A percentile compares a stretch with the other conserved stretches of the same genome.
Evolutionary conservation across 2,113 vertebrate species (phyloP).

Genomic region (Xenotilapia leptura): DNA sequence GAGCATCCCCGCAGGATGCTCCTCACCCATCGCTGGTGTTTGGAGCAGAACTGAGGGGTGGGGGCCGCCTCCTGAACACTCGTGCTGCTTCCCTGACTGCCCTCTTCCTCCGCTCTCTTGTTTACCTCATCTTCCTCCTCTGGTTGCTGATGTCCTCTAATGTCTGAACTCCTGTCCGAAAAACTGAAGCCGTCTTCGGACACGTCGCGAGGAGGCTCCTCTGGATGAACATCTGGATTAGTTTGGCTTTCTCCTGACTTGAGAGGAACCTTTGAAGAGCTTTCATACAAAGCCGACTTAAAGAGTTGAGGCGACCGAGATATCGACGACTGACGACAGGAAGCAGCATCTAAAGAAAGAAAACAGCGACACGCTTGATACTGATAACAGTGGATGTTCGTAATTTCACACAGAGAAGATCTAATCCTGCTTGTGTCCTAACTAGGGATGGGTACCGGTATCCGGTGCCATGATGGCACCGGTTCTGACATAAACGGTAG

Average conservation of each 20-base stretch:
- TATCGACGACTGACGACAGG: not conserved
- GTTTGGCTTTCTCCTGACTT: not conserved
- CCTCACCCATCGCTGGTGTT: conserved; percentile 62
- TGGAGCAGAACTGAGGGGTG: conserved; percentile 62
- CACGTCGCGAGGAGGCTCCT: not conserved
- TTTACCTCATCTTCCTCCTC: not conserved
- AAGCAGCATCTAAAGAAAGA: conserved; percentile 21
- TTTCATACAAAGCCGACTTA: not conserved
- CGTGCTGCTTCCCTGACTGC: not conserved
- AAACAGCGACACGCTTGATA: not conserved
- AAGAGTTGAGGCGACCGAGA: not conserved
- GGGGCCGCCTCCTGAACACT: not conserved
- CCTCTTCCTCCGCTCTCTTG: not conserved
- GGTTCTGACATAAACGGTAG: too few species aligned
- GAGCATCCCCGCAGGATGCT: conserved; percentile 66
- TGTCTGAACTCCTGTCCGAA: not conserved
- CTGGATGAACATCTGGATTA: fast-evolving
- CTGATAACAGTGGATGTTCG: not conserved
- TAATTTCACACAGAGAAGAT: not conserved
- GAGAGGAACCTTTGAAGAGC: too few species aligned
- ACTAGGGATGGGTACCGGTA: too few species aligned
- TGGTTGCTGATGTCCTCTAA: not conserved
- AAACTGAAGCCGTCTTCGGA: not conserved
- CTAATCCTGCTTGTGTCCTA: not conserved
- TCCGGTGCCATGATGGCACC: too few species aligned